phyloP scores from a whole-genome alignment of 2,888 invertebrate genomes.

The Andrena chrysosceles region DNA sequence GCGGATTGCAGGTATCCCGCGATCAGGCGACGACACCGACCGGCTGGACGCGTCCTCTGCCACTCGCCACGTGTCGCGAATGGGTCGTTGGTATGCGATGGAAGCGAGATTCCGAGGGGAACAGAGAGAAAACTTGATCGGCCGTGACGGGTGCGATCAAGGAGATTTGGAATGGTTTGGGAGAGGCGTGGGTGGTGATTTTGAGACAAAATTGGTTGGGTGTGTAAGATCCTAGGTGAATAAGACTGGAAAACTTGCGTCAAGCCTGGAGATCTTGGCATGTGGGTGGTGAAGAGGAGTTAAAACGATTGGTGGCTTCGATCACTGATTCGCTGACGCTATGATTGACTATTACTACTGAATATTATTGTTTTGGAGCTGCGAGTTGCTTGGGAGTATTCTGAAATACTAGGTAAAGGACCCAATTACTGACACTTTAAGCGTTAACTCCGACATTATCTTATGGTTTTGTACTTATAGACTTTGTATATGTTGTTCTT shows the following conservation, averaged over 20 bases:
- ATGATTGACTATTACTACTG: too few species aligned
- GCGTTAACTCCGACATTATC: too few species aligned
- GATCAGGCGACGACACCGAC: not conserved
- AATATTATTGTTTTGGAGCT: too few species aligned
- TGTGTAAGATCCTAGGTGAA: not conserved
- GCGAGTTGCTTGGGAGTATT: too few species aligned
- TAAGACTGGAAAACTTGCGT: not conserved
- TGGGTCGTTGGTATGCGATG: constrained; percentile 45
- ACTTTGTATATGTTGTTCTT: too few species aligned
- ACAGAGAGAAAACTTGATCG: constrained; percentile 32
- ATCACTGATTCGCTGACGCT: too few species aligned
- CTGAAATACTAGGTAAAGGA: too few species aligned
- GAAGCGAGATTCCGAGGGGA: constrained; percentile 12
- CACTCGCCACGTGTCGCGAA: constrained; percentile 53
- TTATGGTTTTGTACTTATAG: too few species aligned
- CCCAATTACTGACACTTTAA: too few species aligned
- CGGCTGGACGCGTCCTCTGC: constrained; percentile 11
- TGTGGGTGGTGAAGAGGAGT: too few species aligned
- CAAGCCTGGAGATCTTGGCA: too few species aligned
- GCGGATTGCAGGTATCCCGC: constrained; percentile 38
- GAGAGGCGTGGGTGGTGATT: not conserved
- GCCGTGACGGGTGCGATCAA: not conserved
- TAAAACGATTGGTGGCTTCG: too few species aligned
- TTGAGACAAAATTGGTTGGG: not conserved
- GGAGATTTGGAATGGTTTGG: not conserved